A percentile compares a stretch with the other conserved stretches of the same genome.
Evolutionary conservation across 1,140 invertebrate species (phyloP).

Genomic region (Galendromus occidentalis): DNA sequence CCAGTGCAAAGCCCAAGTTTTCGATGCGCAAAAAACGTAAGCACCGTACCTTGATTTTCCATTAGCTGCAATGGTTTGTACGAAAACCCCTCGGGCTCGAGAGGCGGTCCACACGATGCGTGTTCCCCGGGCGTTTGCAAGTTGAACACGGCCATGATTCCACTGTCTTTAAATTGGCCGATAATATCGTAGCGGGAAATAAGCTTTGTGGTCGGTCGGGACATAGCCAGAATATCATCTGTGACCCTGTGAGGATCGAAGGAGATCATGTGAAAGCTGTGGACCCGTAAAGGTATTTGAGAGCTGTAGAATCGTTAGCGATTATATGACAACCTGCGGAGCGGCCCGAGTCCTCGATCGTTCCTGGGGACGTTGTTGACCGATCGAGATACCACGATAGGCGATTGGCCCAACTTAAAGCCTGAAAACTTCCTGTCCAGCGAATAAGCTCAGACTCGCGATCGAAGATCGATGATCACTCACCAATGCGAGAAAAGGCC

Average conservation of each 20-base stretch:
- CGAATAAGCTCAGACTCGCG: neutral
- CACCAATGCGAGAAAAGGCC: conserved; percentile 66
- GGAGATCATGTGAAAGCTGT: neutral
- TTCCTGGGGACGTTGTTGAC: conserved; percentile 12
- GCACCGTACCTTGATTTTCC: conserved; percentile 51
- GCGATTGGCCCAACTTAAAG: neutral
- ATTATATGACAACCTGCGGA: neutral
- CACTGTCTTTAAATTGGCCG: conserved; percentile 51
- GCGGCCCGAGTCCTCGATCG: neutral
- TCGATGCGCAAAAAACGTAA: too few relatives aligned
- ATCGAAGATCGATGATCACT: conserved; percentile 20
- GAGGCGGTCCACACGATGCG: conserved; percentile 46
- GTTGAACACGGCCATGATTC: conserved; percentile 61
- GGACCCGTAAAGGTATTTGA: neutral
- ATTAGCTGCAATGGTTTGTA: conserved; percentile 59
- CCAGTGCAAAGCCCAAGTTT: too few relatives aligned
- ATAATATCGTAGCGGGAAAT: conserved; percentile 53
- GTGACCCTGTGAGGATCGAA: conserved; percentile 44
- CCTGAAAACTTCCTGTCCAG: neutral
- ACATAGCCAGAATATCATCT: conserved; percentile 65
- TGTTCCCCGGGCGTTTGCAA: conserved; percentile 65
- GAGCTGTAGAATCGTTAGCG: neutral
- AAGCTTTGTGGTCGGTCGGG: conserved; percentile 49
- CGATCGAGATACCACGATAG: neutral
- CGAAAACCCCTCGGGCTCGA: conserved; percentile 49